A percentile compares a stretch with the other conserved stretches of the same genome.
phyloP scores from a whole-genome alignment of 1,140 invertebrate species.

The Mycetomoellerius zeteki region DNA sequence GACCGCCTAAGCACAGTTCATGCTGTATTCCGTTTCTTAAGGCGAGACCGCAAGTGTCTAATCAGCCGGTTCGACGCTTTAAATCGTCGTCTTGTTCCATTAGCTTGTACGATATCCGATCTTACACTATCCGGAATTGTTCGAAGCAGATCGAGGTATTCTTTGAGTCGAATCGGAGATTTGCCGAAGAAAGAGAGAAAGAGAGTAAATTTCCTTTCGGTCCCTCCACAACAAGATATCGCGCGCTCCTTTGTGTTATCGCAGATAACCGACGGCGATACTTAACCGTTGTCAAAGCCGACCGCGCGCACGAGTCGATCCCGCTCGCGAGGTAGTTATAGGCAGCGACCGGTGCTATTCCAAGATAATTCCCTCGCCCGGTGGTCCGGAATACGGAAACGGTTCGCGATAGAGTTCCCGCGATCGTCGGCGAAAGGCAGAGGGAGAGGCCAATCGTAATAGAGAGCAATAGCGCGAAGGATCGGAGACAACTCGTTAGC shows the following conservation, averaged over 20 bases:
- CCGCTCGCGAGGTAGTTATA: slow-evolving; percentile 44
- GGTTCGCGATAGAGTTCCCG: slow-evolving; percentile 13
- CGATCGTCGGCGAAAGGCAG: slow-evolving; percentile 28
- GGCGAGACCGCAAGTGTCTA: slow-evolving; percentile 18
- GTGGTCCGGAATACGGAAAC: slow-evolving; percentile 77
- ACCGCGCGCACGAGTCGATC: slow-evolving; percentile 48
- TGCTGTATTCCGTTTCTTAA: background rate
- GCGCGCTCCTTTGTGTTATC: slow-evolving; percentile 47
- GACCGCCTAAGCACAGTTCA: background rate
- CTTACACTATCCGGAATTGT: slow-evolving; percentile 10
- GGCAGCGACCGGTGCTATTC: slow-evolving; percentile 68
- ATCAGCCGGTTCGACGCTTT: slow-evolving; percentile 22
- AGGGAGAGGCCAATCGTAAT: slow-evolving; percentile 67
- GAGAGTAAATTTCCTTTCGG: background rate
- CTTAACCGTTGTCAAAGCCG: slow-evolving; percentile 74
- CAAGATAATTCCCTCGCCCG: slow-evolving; percentile 71
- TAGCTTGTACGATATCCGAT: slow-evolving; percentile 30
- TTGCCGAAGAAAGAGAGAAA: background rate
- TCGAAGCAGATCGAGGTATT: background rate
- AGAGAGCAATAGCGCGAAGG: slow-evolving; percentile 69
- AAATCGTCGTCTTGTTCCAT: slow-evolving; percentile 35
- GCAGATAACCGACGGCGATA: slow-evolving; percentile 58
- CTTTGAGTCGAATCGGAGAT: slow-evolving; percentile 7
- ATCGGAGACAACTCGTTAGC: slow-evolving; percentile 78
- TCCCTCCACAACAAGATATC: slow-evolving; percentile 33